Conservation (phyloP, 2,113 vertebrate genomes). For the Cynocephalus volans region DNA sequence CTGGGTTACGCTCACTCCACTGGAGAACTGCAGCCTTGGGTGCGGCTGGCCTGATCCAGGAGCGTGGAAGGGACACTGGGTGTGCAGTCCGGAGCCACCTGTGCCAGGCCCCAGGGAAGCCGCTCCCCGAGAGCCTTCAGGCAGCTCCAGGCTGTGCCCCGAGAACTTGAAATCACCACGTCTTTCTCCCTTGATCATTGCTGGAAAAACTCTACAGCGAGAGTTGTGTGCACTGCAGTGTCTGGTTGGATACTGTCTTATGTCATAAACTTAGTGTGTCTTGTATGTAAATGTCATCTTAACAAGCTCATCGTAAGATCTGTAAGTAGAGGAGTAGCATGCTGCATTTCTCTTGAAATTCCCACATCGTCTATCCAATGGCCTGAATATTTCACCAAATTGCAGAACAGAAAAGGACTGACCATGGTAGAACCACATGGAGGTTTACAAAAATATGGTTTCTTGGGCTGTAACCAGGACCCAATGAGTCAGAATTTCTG, state of each 20-base stretch:
- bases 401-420: neutral
- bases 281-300: neutral
- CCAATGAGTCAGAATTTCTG: neutral
- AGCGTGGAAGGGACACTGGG: no score
- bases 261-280: neutral
- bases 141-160: no score
- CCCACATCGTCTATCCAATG: neutral
- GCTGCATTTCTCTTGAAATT: neutral
- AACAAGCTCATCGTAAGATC: neutral
- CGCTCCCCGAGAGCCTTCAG: no score
- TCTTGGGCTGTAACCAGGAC: neutral
- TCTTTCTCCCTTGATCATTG: neutral
- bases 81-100: no score
- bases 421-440: neutral
- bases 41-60: no score
- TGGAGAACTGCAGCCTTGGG: no score
- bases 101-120: no score
- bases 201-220: neutral
- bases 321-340: no score
- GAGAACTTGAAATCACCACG: no score
- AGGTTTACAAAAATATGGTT: neutral
- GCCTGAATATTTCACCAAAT: neutral
- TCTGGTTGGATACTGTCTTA: neutral
- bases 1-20: no score
- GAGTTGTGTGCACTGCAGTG: neutral